Evolutionary conservation across 2,888 invertebrate species (phyloP).

Genomic region (Orchesella flavescens): DNA sequence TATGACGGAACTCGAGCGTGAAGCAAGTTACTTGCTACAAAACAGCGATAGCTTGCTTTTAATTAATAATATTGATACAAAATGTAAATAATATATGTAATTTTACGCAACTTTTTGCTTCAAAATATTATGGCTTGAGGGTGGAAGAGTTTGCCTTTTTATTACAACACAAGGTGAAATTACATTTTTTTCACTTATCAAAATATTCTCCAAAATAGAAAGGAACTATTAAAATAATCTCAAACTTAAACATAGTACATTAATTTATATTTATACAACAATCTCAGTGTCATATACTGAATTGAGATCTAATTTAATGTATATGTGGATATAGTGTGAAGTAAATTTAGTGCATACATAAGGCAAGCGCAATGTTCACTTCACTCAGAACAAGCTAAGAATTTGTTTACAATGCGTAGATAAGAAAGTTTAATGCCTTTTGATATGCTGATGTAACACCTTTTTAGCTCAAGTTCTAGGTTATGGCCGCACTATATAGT

Average conservation of each 20-base stretch:
- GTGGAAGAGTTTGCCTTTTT: constrained; percentile 48
- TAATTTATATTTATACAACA: background rate
- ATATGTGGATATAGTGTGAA: no score
- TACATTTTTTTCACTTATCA: constrained; percentile 38
- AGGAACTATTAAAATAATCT: constrained; percentile 24
- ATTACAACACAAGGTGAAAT: constrained; percentile 45
- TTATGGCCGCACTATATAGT: no score
- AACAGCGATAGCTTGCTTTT: constrained; percentile 36
- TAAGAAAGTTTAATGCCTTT: no score
- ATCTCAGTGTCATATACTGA: no score
- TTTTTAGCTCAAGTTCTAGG: no score
- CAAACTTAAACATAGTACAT: background rate
- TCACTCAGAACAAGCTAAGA: no score
- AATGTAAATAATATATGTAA: constrained; percentile 50
- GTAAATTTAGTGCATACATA: no score
- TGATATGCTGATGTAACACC: no score
- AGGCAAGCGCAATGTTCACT: no score
- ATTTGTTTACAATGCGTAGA: no score
- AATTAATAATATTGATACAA: constrained; percentile 43
- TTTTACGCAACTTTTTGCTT: constrained; percentile 53
- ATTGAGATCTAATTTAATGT: no score
- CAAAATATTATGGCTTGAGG: constrained; percentile 42
- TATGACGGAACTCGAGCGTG: constrained; percentile 39
- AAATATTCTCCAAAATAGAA: constrained; percentile 21
- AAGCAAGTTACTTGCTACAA: constrained; percentile 42